These are phyloP conservation scores for Gastracanthus pulcherrimus DNA, from an alignment of 2,888 invertebrate species.

Conservation along the genomic window DNA sequence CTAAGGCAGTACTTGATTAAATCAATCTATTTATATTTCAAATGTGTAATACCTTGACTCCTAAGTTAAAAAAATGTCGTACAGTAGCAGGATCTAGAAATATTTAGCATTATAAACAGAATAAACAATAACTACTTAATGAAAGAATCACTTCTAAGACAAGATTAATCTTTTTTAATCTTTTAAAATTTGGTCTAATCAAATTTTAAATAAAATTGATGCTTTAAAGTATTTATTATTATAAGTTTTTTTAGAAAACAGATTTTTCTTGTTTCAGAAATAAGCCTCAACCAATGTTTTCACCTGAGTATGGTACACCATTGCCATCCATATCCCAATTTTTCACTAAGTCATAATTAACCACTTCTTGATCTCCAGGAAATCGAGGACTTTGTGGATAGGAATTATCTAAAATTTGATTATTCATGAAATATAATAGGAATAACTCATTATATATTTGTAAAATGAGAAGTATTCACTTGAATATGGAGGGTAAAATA, in stretches of 20 bases:
- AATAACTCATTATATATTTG: not conserved
- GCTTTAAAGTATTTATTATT: too few species aligned
- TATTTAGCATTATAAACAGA: constrained; percentile 66
- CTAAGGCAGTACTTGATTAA: not conserved
- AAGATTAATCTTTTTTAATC: not conserved
- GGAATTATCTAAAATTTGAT: constrained; percentile 26
- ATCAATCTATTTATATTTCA: constrained; percentile 1
- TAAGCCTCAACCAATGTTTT: constrained; percentile 26
- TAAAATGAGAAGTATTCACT: constrained; percentile 14
- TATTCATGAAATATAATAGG: not conserved
- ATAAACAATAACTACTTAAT: constrained; percentile 41
- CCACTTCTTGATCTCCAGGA: constrained; percentile 48
- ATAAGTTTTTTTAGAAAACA: too few species aligned
- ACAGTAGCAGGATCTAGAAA: constrained; percentile 81
- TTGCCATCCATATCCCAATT: constrained; percentile 79
- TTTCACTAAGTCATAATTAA: constrained; percentile 69
- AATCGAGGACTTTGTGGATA: constrained; percentile 33
- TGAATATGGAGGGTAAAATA: constrained; percentile 51
- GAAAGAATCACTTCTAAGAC: not conserved
- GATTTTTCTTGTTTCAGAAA: not conserved
- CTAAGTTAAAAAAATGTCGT: constrained; percentile 84
- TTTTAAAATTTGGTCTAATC: too few species aligned
- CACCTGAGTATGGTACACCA: constrained; percentile 81
- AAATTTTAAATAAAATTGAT: too few species aligned
- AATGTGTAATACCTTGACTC: constrained; percentile 78